Percentiles rank a stretch among this genome's conserved stretches.
Evolutionary conservation across 2,888 invertebrate genomes (phyloP).

Genomic region (Ectobius pallidus): DNA sequence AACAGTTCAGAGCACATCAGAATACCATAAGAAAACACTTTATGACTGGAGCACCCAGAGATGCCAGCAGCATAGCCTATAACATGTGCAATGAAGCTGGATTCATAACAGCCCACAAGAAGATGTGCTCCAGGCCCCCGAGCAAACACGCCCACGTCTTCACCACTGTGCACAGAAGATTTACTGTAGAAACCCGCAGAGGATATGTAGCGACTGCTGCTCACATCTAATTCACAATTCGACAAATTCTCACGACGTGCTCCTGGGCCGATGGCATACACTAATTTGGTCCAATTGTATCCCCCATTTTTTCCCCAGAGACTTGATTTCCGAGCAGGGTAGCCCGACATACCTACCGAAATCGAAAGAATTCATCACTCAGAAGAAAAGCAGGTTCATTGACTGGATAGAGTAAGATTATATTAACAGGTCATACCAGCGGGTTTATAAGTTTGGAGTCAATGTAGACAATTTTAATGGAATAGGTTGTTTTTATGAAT

Average conservation of each 20-base stretch:
- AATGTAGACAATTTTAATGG: no score
- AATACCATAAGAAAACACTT: no score
- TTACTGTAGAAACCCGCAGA: background rate
- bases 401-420: no score
- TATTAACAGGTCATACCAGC: no score
- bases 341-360: background rate
- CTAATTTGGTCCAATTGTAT: background rate
- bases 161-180: conserved; percentile 12
- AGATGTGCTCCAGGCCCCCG: conserved; percentile 55
- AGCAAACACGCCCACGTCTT: conserved; percentile 35
- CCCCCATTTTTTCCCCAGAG: background rate
- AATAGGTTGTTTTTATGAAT: no score
- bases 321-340: background rate
- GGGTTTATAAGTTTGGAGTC: no score
- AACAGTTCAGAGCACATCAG: no score
- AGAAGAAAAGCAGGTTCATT: no score
- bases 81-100: conserved; percentile 58
- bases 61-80: conserved; percentile 52
- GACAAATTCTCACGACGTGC: background rate
- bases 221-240: background rate
- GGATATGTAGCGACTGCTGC: background rate
- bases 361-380: no score
- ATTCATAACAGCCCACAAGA: conserved; percentile 57
- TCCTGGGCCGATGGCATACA: background rate
- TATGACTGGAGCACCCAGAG: conserved; percentile 48